A percentile compares a stretch with the other conserved stretches of the same genome.
Conservation (phyloP, 2,888 invertebrate species). For the Holacanthella duospinosa region DNA sequence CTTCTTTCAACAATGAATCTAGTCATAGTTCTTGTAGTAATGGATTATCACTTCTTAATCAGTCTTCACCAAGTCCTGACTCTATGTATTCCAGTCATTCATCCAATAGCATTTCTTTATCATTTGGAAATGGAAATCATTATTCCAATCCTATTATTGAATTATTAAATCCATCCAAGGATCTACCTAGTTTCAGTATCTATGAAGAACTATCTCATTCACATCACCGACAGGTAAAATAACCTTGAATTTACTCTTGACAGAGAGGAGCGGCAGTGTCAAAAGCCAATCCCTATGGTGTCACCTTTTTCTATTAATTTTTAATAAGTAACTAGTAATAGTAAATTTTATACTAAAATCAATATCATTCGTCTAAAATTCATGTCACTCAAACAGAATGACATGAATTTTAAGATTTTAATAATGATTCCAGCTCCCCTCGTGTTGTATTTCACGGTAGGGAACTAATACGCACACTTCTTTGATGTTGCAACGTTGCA, state of each 20-base stretch:
- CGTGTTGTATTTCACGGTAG: too few species aligned
- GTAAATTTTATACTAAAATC: too few species aligned
- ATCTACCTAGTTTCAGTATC: background rate
- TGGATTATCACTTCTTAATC: background rate
- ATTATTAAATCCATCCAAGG: background rate
- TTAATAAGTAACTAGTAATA: too few species aligned
- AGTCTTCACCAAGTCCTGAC: slow-evolving; percentile 11
- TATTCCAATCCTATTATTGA: too few species aligned
- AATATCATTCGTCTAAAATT: too few species aligned
- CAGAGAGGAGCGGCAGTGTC: background rate
- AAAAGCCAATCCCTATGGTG: too few species aligned
- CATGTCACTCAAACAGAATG: too few species aligned
- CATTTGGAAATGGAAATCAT: background rate
- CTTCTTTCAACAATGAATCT: background rate
- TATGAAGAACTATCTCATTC: background rate
- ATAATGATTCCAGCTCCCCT: too few species aligned
- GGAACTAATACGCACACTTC: too few species aligned
- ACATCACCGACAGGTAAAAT: background rate
- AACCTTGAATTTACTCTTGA: background rate
- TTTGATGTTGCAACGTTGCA: too few species aligned
- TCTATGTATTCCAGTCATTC: slow-evolving; percentile 11
- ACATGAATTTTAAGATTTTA: too few species aligned
- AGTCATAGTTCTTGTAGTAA: background rate
- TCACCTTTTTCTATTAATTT: too few species aligned
- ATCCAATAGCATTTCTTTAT: background rate